Evolutionary conservation across 2,797 vertebrate species (phyloP).

Genomic region (Dicrostonyx torquatus): DNA sequence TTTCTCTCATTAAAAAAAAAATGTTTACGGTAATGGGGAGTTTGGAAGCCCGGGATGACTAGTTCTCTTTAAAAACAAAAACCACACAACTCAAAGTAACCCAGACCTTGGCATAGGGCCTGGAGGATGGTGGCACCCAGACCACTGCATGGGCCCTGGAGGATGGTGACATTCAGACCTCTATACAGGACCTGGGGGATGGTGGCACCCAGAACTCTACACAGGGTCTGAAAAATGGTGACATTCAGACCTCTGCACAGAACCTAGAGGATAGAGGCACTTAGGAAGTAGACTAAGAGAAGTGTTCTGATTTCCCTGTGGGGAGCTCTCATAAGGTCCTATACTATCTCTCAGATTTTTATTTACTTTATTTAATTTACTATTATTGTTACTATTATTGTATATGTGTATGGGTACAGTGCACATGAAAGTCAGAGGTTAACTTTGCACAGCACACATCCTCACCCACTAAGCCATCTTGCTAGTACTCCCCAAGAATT

Average conservation of each 20-base stretch:
- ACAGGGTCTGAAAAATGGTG: not conserved
- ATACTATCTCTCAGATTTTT: not conserved
- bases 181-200: not conserved
- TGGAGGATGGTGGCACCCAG: not conserved
- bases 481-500: not conserved
- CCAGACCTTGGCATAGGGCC: not conserved
- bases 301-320: not conserved
- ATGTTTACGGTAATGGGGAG: not conserved
- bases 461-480: not conserved
- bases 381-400: not conserved
- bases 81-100: not conserved
- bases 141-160: not conserved
- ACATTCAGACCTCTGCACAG: not conserved
- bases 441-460: not conserved
- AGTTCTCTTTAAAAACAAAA: constrained; percentile 47
- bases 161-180: not conserved
- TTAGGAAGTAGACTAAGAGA: not conserved
- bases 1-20: not conserved
- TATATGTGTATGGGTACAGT: no score
- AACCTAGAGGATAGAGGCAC: not conserved
- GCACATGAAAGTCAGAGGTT: not conserved
- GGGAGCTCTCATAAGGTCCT: not conserved
- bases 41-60: not conserved
- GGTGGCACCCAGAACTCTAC: not conserved
- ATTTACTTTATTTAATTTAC: not conserved